Base-by-base conservation (phyloP, 2,888 invertebrate genomes). In the Cephus pygmeus region DNA sequence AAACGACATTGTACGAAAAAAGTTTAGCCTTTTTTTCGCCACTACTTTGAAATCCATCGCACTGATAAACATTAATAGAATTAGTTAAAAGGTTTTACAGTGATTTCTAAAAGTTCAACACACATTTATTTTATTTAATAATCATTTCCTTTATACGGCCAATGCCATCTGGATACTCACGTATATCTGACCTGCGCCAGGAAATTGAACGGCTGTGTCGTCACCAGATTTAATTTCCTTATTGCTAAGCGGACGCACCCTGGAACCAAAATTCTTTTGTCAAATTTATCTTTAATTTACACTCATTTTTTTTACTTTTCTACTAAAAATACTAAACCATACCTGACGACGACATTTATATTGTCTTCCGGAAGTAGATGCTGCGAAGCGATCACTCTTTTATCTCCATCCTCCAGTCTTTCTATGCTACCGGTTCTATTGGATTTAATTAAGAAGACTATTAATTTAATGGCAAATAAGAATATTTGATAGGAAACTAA, bases 1-100 rank as follows among this genome's bases (percentile, higher is more conserved):
- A 98, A 73, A 98, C 97, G 31, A 98, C 98, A 89, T 98, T 98
- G 91, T 97, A 98, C 0, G 98, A 97, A 92, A 98, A 98, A n/a
- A 96, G 93, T 89, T 97, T 97, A 0, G 96, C 93, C 90, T 96
- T 96, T 88, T 95, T 95, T 1, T 94, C 94, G 83, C 93, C 92
- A 86, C 93, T 76, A 76, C 81, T 84, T 31, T 85, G 81, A 34
- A 85, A 77, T 76, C 85, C 86, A 23, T 89, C 89, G 82, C 89
- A 88, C 88, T 88, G 79, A 35, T n/a, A 81, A 80, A 69, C 69
- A 77, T 23, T 56, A 3, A 56, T 56, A 23, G 56, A 56, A 56
- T 56, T 56, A 56, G 56, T 56, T 56, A 56, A 56, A 56, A 56
- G 56, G 56, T 23, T 56, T 56, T 56, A 23, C 23, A 15, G 56